Evolutionary conservation across 92 coral and sea anemone genomes (phyloP), one percentile per base, ranked within the genome.

Genomic region (Scolanthus callimorphus): DNA sequence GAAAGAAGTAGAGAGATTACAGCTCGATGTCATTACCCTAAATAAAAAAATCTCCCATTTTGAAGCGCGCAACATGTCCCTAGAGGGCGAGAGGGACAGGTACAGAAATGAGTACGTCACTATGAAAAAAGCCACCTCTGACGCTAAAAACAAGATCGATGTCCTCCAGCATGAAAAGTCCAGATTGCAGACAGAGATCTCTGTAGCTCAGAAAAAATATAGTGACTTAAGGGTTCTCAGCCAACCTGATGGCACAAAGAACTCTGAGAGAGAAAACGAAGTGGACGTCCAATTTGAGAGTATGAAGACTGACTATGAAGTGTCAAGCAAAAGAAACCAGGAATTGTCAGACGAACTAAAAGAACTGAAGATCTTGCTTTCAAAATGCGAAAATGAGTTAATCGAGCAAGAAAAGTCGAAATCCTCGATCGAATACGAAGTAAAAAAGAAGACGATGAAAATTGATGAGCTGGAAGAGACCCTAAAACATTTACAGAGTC

Each of bases 11-110:
- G 89, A 82, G 22, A 51, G 29, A 19, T 70, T 69, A 4, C 89
- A 82, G 20, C 59, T 60, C 39, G 80, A 83, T 20, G 55, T 83
- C 45, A 69, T 83, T 25, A 41, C 68, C 15, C 71, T 85, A 31
- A 70, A 77, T 25, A 70, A 80, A 46, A 74, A 70, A 47, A 63
- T 82, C 22, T 58, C 95, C 2, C 67, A 56, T 31, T 55, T 86
- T 15, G 72, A 81, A 8, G 74, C 95, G 11, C 82, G 62, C n/a
- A 69, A 53, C 52, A 51, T 71, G 26, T 65, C 69, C 1, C 45
- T 59, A 29, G 95, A 81, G 44, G 81, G 74, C 55, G 84, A 81
- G 49, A 68, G 70, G 24, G 76, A 61, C 31, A 65, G 80, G 21
- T 30, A 67, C 43, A 70, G 73, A 25, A 61, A 57, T 47, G 81